Conservation (phyloP, 2,113 vertebrate genomes). For the Ariopsis seemanni region DNA sequence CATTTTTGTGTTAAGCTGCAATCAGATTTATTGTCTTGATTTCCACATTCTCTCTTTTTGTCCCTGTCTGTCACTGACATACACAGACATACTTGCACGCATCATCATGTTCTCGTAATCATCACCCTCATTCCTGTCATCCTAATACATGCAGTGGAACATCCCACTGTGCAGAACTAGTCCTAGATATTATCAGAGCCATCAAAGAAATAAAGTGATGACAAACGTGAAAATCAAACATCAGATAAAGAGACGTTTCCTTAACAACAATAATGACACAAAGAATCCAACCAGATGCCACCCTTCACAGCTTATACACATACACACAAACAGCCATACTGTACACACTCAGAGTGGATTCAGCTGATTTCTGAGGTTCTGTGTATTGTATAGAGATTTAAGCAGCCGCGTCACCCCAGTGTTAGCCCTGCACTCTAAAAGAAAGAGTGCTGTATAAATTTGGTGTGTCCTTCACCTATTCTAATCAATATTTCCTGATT, state of each 20-base stretch:
- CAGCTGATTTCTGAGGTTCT: background rate
- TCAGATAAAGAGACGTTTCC: background rate
- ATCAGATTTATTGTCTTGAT: conserved; percentile 21
- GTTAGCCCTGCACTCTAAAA: conserved; percentile 9
- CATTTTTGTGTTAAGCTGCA: background rate
- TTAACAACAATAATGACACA: background rate
- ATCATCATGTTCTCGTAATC: background rate
- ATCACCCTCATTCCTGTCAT: background rate
- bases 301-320: background rate
- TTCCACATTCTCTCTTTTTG: background rate
- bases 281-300: background rate
- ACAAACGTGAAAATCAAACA: background rate
- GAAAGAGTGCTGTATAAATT: conserved; percentile 27
- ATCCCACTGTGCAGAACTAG: background rate
- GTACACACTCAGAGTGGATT: background rate
- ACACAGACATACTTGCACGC: background rate
- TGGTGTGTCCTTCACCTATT: conserved; percentile 18
- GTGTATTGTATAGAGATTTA: conserved; percentile 34
- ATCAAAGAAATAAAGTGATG: background rate
- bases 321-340: background rate
- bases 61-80: background rate
- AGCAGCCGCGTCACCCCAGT: background rate
- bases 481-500: conserved; percentile 46
- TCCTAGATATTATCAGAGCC: conserved; percentile 1
- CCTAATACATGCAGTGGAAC: background rate